A percentile compares a stretch with the other conserved stretches of the same genome.
phyloP scores from a whole-genome alignment of 2,113 vertebrate species.

The Motacilla alba region DNA sequence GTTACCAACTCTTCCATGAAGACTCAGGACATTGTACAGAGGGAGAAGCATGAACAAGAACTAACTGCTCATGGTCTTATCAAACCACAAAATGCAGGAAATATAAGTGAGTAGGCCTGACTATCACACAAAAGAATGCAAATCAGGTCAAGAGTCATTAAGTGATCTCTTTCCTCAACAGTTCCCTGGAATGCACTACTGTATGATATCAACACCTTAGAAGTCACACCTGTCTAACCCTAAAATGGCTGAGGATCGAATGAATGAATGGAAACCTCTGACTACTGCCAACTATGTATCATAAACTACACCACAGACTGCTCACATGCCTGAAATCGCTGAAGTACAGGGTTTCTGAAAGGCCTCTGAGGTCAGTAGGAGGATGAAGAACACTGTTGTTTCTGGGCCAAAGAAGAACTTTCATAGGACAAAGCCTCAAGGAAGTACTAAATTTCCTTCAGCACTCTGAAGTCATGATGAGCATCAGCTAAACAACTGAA shows the following conservation, averaged over 20 bases:
- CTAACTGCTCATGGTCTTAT: not conserved
- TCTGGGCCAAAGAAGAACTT: not conserved
- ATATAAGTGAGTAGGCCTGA: not conserved
- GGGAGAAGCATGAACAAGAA: not conserved
- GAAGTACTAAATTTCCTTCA: not conserved
- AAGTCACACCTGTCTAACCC: not conserved
- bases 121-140: slow-evolving; percentile 1
- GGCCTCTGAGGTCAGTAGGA: not conserved
- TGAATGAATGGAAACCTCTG: not conserved
- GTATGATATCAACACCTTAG: not conserved
- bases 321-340: not conserved
- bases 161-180: not conserved
- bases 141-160: not conserved
- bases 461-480: not conserved
- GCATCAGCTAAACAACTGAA: not conserved
- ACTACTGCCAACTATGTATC: not conserved
- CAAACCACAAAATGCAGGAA: not conserved
- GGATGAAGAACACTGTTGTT: not conserved
- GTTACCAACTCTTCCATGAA: not conserved
- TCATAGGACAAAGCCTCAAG: not conserved
- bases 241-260: not conserved
- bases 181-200: slow-evolving; percentile 2
- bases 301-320: not conserved
- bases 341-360: not conserved
- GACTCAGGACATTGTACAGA: not conserved